These are phyloP conservation scores for Ophioderma brevispina DNA, from an alignment of 35 echinoderm and acorn worm species.

Conservation along the genomic window DNA sequence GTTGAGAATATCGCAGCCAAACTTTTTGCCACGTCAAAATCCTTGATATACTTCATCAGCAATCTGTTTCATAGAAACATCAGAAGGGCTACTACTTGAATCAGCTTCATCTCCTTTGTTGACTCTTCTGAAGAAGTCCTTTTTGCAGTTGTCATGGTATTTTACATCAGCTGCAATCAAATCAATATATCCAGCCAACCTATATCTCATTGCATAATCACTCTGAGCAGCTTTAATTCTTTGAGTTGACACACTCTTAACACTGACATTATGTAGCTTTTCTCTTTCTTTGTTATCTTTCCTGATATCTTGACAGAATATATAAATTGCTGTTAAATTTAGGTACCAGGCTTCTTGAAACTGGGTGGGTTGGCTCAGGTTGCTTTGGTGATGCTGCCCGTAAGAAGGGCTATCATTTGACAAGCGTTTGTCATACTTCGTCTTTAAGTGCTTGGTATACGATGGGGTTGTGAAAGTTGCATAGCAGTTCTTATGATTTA, in stretches of 20 bases:
- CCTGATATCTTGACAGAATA: constrained; percentile 3
- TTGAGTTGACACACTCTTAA: neutral
- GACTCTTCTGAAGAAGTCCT: neutral
- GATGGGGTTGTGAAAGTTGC: neutral
- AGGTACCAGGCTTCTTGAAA: neutral
- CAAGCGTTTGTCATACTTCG: neutral
- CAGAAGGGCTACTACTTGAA: neutral
- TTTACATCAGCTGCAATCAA: constrained; percentile 8
- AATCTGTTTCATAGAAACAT: neutral
- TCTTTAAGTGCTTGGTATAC: neutral
- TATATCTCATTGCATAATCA: constrained; percentile 11
- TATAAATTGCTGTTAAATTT: neutral
- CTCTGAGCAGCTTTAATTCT: neutral
- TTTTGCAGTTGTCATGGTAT: neutral
- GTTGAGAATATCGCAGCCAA: neutral
- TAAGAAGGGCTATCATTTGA: neutral
- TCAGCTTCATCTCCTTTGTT: neutral
- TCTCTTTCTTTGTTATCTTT: neutral
- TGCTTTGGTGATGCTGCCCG: neutral
- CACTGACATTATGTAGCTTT: constrained; percentile 9
- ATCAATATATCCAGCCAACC: constrained; percentile 3
- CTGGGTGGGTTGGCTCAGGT: neutral
- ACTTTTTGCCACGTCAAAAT: neutral
- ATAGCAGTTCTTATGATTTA: neutral
- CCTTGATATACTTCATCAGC: neutral